Evolutionary conservation across 2,888 invertebrate species (phyloP).

Genomic region (Stratiomys singularior): DNA sequence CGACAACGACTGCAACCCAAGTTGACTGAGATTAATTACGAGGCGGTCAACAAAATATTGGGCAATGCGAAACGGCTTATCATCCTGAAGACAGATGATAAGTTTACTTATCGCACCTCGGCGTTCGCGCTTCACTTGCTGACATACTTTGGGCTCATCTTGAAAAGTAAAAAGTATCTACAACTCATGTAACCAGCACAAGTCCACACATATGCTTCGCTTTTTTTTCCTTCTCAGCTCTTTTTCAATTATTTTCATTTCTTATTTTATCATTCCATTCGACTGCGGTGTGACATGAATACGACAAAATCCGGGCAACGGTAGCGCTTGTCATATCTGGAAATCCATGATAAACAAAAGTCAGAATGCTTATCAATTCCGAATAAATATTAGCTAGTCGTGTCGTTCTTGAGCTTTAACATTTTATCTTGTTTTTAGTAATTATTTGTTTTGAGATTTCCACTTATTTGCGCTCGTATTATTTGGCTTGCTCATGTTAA

Average conservation of each 20-base stretch:
- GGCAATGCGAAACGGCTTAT: conserved; percentile 20
- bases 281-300: conserved; percentile 23
- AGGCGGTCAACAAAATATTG: conserved; percentile 24
- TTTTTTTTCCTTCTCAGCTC: background rate
- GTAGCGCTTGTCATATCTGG: conserved; percentile 35
- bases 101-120: conserved; percentile 45
- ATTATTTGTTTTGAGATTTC: conserved; percentile 37
- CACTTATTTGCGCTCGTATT: conserved; percentile 36
- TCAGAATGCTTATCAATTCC: conserved; percentile 46
- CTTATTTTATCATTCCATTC: conserved; percentile 23
- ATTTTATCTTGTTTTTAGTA: conserved; percentile 39
- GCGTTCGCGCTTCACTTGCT: conserved; percentile 7
- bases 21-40: background rate
- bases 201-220: too few relatives aligned
- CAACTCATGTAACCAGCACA: background rate
- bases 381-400: conserved; percentile 34
- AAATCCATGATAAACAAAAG: conserved; percentile 42
- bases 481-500: background rate
- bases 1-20: background rate
- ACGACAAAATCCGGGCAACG: conserved; percentile 25
- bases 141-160: conserved; percentile 40
- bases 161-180: background rate
- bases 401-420: conserved; percentile 9
- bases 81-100: conserved; percentile 31
- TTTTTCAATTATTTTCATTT: background rate